Percentiles rank a stretch among this genome's conserved stretches.
Evolutionary conservation across 1,140 invertebrate species (phyloP).

Genomic region (Camponotus pennsylvanicus): DNA sequence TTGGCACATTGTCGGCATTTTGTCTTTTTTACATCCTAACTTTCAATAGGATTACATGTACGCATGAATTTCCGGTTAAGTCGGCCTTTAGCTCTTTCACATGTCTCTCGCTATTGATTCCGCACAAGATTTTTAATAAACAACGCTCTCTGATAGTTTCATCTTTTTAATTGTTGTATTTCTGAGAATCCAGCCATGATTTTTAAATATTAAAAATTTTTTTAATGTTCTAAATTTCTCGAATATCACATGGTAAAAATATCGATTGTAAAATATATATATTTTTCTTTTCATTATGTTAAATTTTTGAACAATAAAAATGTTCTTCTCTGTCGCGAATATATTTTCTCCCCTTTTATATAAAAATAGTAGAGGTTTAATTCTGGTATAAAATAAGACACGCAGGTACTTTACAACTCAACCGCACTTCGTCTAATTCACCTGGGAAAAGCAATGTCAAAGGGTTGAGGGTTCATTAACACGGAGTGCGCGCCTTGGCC

Average conservation of each 20-base stretch:
- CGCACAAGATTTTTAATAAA: conserved; percentile 28
- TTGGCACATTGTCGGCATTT: conserved; percentile 72
- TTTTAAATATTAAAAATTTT: not conserved
- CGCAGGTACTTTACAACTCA: conserved; percentile 12
- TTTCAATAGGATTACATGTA: conserved; percentile 71
- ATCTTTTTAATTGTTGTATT: not conserved
- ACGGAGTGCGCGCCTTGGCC: conserved; percentile 17
- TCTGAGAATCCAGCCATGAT: not conserved
- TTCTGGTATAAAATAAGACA: conserved; percentile 13
- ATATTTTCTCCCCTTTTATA: not conserved
- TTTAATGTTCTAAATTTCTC: not conserved
- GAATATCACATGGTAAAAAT: not conserved
- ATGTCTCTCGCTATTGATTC: conserved; percentile 65
- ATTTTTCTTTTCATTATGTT: not conserved
- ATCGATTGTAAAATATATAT: not conserved
- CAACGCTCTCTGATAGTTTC: conserved; percentile 19
- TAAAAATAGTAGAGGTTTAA: not conserved
- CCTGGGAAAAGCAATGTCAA: conserved; percentile 35
- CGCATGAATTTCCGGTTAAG: conserved; percentile 70
- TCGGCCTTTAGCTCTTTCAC: conserved; percentile 69
- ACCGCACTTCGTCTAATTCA: conserved; percentile 33
- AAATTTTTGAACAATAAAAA: not conserved
- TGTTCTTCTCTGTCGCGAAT: not conserved
- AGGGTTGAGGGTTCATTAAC: conserved; percentile 55
- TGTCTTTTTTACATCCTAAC: conserved; percentile 69